Base-by-base conservation (phyloP, 2,888 invertebrate species). In the Cacoxenus indagator region DNA sequence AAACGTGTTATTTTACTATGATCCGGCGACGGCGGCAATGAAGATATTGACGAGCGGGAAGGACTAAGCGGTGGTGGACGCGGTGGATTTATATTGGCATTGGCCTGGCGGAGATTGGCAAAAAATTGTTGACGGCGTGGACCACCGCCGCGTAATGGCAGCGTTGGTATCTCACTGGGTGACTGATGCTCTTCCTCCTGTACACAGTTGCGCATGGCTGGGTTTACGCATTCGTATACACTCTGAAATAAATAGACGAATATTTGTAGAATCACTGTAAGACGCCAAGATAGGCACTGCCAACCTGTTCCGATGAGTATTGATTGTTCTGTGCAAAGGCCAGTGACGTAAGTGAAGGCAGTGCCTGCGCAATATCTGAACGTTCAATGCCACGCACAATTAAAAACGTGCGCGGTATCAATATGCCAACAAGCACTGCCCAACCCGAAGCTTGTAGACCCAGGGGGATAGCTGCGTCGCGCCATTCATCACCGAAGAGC, bases 391-490 rank as follows among this genome's bases (percentile, higher is more conserved):
- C 90, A 1, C 91, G 90, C 4, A 92, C 90, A 89, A 93, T 93
- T 68, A 92, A 88, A 77, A 93, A 93, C 0, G 92, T 92, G 64
- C 93, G 88, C 0, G 93, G 93, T 78, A 93, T 91, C 73, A 93
- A 90, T n/a, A 93, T 89, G 0, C 91, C 90, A 6, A 91, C 89
- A 27, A 93, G 86, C 48, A 93, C 89, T 1, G 91, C 89, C 78
- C 92, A 91, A 0, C 91, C 92, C 0, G 92, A 92, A 1, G 90
- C 90, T 54, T 92, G 89, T 1, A 92, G 85, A 0, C 92, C 93
- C 64, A 90, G 87, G 31, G 91, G 91, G 4, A 93, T 85, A 29
- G 91, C 89, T 0, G 90, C 89, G 83, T 93, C 92, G 29, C 89
- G 89, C 89, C 90, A 90, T 31, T 89, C 88, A 65, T 88, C 87